Percentiles rank a stretch among this genome's conserved stretches.
These are phyloP conservation scores for Nasonia vitripennis DNA, from an alignment of 1,140 invertebrate genomes.

Conservation along the genomic window DNA sequence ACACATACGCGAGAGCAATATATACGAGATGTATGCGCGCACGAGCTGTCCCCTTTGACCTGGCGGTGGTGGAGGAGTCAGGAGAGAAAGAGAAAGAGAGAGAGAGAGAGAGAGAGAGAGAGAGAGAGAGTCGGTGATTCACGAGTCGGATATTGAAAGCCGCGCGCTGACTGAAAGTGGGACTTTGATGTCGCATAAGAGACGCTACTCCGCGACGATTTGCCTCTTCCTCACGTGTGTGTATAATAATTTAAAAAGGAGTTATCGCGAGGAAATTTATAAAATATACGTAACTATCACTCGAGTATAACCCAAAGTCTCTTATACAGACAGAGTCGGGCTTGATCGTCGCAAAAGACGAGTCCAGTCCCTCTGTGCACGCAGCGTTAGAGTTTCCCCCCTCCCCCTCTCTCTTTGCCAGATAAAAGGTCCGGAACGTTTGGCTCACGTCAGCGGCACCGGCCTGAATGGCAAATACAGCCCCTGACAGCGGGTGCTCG, in stretches of 20 bases:
- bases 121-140: background rate
- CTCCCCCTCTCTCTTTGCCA: background rate
- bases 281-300: no score
- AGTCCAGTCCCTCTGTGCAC: background rate
- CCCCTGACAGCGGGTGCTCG: background rate
- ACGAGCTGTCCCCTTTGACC: background rate
- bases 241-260: no score
- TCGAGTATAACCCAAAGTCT: no score
- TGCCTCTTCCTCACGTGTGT: no score
- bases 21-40: background rate
- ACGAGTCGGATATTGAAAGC: constrained; percentile 40
- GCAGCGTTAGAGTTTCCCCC: background rate
- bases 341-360: background rate
- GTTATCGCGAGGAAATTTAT: no score
- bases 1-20: background rate
- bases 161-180: background rate
- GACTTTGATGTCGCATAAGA: background rate
- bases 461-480: constrained; percentile 14
- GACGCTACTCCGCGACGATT: background rate
- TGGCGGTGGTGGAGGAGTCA: background rate
- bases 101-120: background rate
- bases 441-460: background rate
- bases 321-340: background rate
- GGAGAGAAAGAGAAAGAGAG: background rate
- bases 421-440: constrained; percentile 1